Base-by-base conservation (phyloP, 2,888 invertebrate genomes). In the Drosophila merina region DNA sequence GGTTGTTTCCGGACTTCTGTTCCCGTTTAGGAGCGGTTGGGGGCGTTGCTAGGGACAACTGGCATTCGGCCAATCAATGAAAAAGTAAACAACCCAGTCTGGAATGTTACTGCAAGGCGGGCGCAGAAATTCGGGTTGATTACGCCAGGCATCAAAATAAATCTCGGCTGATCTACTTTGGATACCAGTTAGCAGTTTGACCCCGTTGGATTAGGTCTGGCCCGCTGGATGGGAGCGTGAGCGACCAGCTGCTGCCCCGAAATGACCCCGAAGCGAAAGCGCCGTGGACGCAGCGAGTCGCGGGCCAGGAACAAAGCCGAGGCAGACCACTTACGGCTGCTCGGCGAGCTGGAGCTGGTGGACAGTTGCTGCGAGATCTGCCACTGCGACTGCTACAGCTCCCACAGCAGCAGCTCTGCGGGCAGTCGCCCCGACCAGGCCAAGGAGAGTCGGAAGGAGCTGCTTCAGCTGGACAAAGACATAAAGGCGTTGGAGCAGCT, bases 351-450 rank as follows among this genome's bases (percentile, higher is more conserved):
- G 56, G 79, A 89, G 7, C 76, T 91, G 40, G 63, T 68, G 9
- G 86, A 90, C 57, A 91, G 89, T 63, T 91, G 91, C 45, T 91
- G 91, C 68, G 89, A 90, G 52, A 89, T 91, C 64, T 91, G 91
- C 59, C 90, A 90, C 55, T 91, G 91, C 59, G 91, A 91, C 74
- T 91, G 91, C 52, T 90, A 89, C 62, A 90, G 86, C 60, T 89
- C 90, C 28, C 91, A 91, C 67, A 80, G 86, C 57, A 86, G 88
- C 67, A 73, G 74, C 48, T 78, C 75, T 42, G 64, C 26, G n/a
- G 77, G 74, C 40, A 75, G 71, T 28, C 62, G 71, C 14, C 50
- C 12, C 3, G 50, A 14, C 10, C 58, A 58, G 48, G n/a, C 40
- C 28, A 20, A 54, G 31, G 52, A 51, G 48, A 36, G 50, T 10